Evolutionary conservation across 2,888 invertebrate genomes (phyloP).

Genomic region (Steinernema hermaphroditum): DNA sequence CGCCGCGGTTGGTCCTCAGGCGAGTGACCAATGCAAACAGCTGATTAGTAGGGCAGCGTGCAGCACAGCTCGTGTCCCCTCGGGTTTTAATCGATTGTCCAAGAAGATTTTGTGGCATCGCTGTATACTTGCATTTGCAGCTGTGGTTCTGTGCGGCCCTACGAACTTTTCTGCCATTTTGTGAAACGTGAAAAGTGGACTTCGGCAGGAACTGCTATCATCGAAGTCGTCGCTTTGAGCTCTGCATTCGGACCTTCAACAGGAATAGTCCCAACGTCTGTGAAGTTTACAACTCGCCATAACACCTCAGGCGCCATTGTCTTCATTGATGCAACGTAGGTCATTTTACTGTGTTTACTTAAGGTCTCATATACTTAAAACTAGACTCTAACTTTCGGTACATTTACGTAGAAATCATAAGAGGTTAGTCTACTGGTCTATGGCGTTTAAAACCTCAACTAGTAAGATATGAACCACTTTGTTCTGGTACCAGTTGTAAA

Average conservation of each 20-base stretch:
- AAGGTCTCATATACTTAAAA: no score
- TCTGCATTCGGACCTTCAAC: constrained; percentile 49
- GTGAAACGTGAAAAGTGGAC: constrained; percentile 34
- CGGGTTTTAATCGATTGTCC: constrained; percentile 16
- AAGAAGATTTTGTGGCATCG: background rate
- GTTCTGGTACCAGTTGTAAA: background rate
- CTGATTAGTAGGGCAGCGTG: constrained; percentile 9
- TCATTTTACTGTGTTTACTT: constrained; percentile 33
- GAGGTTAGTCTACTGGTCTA: no score
- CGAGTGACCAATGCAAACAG: constrained; percentile 26
- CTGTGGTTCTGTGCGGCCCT: constrained; percentile 41
- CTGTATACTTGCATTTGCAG: constrained; percentile 12
- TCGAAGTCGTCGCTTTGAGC: constrained; percentile 43
- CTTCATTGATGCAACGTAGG: constrained; percentile 64
- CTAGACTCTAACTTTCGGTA: no score
- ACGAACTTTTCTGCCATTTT: constrained; percentile 63
- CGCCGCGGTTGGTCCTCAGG: constrained; percentile 22
- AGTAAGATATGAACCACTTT: no score
- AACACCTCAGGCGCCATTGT: constrained; percentile 61
- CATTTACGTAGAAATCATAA: no score
- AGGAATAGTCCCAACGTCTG: constrained; percentile 34
- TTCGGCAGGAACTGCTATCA: constrained; percentile 31
- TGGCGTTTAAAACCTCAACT: no score
- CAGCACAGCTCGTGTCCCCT: background rate
- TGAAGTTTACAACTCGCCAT: constrained; percentile 63